Evolutionary conservation across 2,888 invertebrate genomes (phyloP), one percentile per base, ranked within the genome.

Genomic region (Antheraea yamamai): DNA sequence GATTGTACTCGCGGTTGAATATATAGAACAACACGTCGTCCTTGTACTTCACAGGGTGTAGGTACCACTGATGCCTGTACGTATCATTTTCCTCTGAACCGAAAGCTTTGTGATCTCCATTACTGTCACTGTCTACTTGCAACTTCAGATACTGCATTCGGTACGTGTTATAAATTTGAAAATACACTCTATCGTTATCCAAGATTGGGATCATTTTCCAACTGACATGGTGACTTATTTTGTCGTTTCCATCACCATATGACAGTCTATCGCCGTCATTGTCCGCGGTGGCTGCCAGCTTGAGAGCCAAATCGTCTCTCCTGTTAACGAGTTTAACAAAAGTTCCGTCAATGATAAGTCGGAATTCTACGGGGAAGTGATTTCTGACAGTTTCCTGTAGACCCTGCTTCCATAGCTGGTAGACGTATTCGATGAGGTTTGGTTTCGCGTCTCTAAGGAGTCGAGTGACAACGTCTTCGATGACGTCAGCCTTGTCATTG

Each of bases 191-290:
- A 72, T 78, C 76, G 71, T 77, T 73, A 1, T 78, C 73, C 74
- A 77, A 81, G 51, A 76, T 68, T 20, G 77, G 77, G 4, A 74
- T 16, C 16, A 78, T 35, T 51, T 74, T 74, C 79, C 79, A 79
- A 10, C 30, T 66, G 1, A 78, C 73, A 64, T 75, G 72, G 1
- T 35, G 23, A 55, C 76, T 77, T 7, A 74, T 78, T 52, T 75
- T 76, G 55, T 78, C 78, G 8, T 64, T 47, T 1, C 51, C 66
- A 58, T 77, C 77, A 0, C 77, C 78, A 75, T 77, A 79, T 4
- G 75, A 72, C 18, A 30, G 20, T 66, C 78, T 77, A 47, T 78
- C 78, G 2, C 77, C 77, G 4, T 72, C 72, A 0, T 23, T 8
- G n/a, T 73, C 75, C 10, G n/a, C 14, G 2, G 39, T 70, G 6